These are phyloP conservation scores for Hypotaenidia philippensis DNA, from an alignment of 2,797 vertebrate species.

Conservation along the genomic window DNA sequence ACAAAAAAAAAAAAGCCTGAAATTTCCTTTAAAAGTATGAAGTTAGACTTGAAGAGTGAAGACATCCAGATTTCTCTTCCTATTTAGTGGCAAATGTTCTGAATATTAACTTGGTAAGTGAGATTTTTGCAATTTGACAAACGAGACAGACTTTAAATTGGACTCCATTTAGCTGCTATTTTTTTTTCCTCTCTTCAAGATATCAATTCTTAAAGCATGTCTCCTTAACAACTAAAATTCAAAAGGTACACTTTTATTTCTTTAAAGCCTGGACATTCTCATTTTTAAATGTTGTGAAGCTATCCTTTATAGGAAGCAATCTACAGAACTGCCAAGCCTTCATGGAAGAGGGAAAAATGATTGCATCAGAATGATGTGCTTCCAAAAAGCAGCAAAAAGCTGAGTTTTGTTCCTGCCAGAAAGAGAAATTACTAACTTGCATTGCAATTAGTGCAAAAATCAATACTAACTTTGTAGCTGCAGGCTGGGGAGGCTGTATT, in stretches of 20 bases:
- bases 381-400: not conserved
- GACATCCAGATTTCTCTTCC: not conserved
- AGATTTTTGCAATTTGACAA: not conserved
- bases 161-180: not conserved
- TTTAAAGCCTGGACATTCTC: not conserved
- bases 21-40: not conserved
- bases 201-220: not conserved
- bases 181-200: not conserved
- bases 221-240: not conserved
- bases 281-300: not conserved
- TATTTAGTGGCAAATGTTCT: not conserved
- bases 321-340: not conserved
- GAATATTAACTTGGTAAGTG: not conserved
- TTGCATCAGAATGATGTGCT: not conserved
- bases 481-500: not conserved
- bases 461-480: not conserved
- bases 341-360: not conserved
- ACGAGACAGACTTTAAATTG: not conserved
- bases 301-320: not conserved
- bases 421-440: not conserved
- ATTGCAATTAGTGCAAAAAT: not conserved
- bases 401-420: not conserved
- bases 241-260: not conserved
- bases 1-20: not conserved
- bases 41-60: not conserved